phyloP scores from a whole-genome alignment of 2,888 invertebrate species.

The Trissolcus japonicus region DNA sequence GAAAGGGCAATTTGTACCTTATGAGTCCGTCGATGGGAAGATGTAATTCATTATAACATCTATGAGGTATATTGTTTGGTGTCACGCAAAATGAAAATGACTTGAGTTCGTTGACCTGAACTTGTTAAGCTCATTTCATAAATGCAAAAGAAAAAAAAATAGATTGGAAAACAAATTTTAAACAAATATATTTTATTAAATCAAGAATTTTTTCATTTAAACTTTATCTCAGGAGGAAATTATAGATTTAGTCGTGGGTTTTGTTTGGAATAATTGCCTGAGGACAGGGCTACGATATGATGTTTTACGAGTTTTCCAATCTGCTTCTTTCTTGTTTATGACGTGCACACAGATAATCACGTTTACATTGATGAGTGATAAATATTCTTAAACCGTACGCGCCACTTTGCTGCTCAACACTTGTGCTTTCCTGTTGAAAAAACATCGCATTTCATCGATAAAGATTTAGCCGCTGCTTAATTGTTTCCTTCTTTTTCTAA shows the following conservation, averaged over 20 bases:
- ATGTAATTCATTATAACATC: slow-evolving; percentile 11
- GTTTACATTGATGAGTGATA: slow-evolving; percentile 40
- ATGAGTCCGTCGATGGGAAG: background rate
- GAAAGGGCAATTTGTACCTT: slow-evolving; percentile 8
- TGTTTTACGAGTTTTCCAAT: slow-evolving; percentile 27
- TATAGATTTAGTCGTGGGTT: too few relatives aligned
- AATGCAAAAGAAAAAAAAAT: too few relatives aligned
- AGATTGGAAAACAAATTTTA: too few relatives aligned
- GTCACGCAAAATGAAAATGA: slow-evolving; percentile 8
- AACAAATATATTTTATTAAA: too few relatives aligned
- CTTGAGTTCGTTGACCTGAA: background rate
- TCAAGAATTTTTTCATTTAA: too few relatives aligned
- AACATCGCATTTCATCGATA: slow-evolving; percentile 44
- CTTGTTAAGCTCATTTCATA: too few relatives aligned
- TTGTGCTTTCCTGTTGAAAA: slow-evolving; percentile 44
- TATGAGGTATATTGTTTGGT: background rate
- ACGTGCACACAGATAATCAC: slow-evolving; percentile 31
- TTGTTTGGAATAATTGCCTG: too few relatives aligned
- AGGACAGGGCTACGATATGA: too few relatives aligned
- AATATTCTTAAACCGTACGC: slow-evolving; percentile 52
- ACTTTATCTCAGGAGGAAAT: too few relatives aligned
- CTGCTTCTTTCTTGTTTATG: slow-evolving; percentile 20
- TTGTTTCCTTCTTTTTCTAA: slow-evolving; percentile 34
- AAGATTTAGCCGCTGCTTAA: slow-evolving; percentile 44
- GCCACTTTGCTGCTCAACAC: slow-evolving; percentile 46